Base-by-base conservation (phyloP, 2,888 invertebrate species). In the Trachelus iudaicus region DNA sequence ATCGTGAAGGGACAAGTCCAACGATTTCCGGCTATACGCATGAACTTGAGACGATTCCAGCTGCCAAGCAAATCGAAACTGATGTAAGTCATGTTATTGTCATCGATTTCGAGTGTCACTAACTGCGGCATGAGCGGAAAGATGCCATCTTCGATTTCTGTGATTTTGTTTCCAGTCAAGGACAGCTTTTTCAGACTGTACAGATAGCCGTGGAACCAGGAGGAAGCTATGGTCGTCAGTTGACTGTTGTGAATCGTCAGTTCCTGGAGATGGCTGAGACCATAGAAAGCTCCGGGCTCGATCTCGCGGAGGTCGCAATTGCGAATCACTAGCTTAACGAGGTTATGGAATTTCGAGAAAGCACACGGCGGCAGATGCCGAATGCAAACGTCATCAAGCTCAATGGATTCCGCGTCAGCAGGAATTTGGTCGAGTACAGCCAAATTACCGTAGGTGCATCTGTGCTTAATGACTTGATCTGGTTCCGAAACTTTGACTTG, bases 1-100 rank as follows among this genome's bases (percentile, higher is more conserved):
- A 73, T 79, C 0, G 83, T 84, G 76, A 88, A 88, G 4, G 89
- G 76, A 34, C 89, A 89, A 9, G 85, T 87, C 89, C 89, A 89
- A 3, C 89, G 89, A 79, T 89, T 89, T 3, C 76, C 80, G 1
- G 82, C 69, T 2, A 89, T 79, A 15, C 83, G 80, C 9, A 89
- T 40, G 2, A 78, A 76, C 4, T 76, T 37, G 6, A 89, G 76
- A 73, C 85, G 75, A 6, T 33, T 77, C n/a, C 87, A 77, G 1
- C 75, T 77, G 0, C 73, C 69, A 2, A 79, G 82, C 77, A 88
- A 82, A 56, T 87, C 79, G n/a, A 86, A 81, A 3, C 86, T 84
- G 34, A 89, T 82, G 77, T 89, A 89, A 75, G 88, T 89, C 81
- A 89, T 82, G 13, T 69, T 35, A 69, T 89, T 89, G 1, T 87